Base-by-base conservation (phyloP, 2,113 vertebrate genomes). In the Engraulis encrasicolus region DNA sequence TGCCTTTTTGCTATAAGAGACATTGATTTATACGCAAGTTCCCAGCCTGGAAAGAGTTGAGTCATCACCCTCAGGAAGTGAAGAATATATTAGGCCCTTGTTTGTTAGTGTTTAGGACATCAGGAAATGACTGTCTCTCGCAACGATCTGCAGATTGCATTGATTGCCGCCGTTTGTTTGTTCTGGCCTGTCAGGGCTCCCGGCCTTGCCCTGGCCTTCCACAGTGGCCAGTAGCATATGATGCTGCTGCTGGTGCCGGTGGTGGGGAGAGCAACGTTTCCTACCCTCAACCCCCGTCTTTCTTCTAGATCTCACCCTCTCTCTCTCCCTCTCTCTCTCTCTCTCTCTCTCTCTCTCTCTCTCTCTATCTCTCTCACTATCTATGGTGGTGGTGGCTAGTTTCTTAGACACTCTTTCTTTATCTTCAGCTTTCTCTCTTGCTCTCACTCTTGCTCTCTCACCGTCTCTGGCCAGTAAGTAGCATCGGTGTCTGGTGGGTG, bases 51-150 rank as follows among this genome's bases (percentile, higher is more conserved):
- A 38, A 38, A 38, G 20, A 11, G n/a, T 40, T 84, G 86, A 89
- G 87, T 90, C 82, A 84, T 88, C 84, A 87, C 88, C 82, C 77
- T n/a, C 88, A 91, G 92, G 92, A 93, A 91, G 91, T 90, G 78
- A 34, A 82, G 85, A 49, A 84, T 89, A 90, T 91, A 87, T 86
- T 45, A 61, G 85, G 89, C 85, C 83, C 85, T 87, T 88, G 89
- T 85, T 88, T 89, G 89, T 88, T 90, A 86, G 90, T 92, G 90
- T 93, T 93, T 92, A 85, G 90, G 90, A 91, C 88, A 90, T 90
- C 87, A 92, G 92, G 91, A 93, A 91, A 79, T 82, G 81, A 83
- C 87, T 90, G 92, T 93, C 91, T 92, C 89, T 89, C 87, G 86
- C 86, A 37, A 81, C 83, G 84, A 80, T 81, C 82, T 71, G 34